These are phyloP conservation scores for Benthosema pterotum DNA, from an alignment of 2,797 vertebrate species.

Conservation along the genomic window DNA sequence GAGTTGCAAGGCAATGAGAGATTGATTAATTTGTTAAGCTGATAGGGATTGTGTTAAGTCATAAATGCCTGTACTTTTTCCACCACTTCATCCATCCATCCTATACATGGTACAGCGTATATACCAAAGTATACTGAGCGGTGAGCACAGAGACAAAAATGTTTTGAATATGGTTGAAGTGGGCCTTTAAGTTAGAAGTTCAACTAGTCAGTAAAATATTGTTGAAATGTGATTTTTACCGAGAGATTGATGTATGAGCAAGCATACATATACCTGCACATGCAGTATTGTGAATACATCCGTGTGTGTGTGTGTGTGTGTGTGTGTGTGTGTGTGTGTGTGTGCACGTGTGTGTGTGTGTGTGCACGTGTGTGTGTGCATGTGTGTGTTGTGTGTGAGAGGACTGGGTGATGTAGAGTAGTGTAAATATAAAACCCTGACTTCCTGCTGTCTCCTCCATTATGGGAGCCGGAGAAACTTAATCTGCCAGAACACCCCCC, in stretches of 20 bases:
- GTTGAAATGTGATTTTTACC: not conserved
- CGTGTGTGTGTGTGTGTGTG: constrained; percentile 13
- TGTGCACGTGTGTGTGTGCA: not conserved
- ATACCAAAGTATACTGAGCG: not conserved
- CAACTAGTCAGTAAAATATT: constrained; percentile 19
- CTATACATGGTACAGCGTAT: no score
- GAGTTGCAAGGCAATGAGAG: no score
- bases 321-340: not conserved
- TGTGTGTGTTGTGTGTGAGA: not conserved
- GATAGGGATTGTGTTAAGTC: no score
- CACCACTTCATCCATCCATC: no score
- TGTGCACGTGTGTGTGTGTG: not conserved
- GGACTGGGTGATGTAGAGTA: constrained; percentile 69
- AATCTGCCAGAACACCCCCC: constrained; percentile 68
- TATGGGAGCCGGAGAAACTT: constrained; percentile 73
- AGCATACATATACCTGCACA: not conserved
- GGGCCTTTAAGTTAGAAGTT: not conserved
- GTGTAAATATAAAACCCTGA: constrained; percentile 76
- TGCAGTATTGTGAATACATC: no score
- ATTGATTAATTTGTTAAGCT: no score
- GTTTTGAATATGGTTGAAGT: no score
- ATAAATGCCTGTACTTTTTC: no score
- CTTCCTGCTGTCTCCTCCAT: constrained; percentile 78
- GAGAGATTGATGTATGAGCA: not conserved
- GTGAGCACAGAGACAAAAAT: no score